phyloP scores from a whole-genome alignment of 23 tunicate genomes.

The Styela plicata region DNA sequence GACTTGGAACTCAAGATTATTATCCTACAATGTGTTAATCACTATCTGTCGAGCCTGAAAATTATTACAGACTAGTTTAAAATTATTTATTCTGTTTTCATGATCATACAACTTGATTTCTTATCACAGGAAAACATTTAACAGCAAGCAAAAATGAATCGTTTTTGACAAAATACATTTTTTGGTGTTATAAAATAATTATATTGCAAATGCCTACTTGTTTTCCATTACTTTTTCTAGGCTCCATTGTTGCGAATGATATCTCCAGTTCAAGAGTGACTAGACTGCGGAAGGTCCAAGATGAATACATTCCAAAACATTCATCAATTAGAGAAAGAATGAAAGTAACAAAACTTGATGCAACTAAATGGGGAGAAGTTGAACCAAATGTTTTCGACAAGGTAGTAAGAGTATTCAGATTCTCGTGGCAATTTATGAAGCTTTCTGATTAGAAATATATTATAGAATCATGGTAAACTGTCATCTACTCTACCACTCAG shows the following conservation, averaged over 20 bases:
- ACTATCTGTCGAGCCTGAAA: background rate
- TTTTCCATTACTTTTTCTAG: slow-evolving; percentile 15
- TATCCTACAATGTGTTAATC: background rate
- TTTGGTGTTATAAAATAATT: too few species aligned
- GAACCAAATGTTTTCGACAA: slow-evolving; percentile 49
- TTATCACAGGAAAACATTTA: too few species aligned
- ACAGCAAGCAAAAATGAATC: too few species aligned
- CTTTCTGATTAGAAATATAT: too few species aligned
- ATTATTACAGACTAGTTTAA: background rate
- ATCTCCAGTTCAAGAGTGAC: slow-evolving; percentile 1
- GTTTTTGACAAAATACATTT: too few species aligned
- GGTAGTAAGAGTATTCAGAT: slow-evolving; percentile 4
- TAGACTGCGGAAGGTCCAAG: slow-evolving; percentile 29
- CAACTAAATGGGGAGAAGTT: slow-evolving; percentile 31
- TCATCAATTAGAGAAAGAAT: background rate
- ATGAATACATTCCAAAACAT: slow-evolving; percentile 45
- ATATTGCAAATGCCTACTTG: too few species aligned
- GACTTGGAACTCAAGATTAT: background rate
- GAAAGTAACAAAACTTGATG: slow-evolving; percentile 32
- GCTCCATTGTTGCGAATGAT: slow-evolving; percentile 63
- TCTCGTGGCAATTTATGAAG: too few species aligned
- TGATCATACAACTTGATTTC: too few species aligned
- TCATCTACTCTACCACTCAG: too few species aligned
- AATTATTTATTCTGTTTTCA: too few species aligned
- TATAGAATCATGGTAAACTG: too few species aligned